Base-by-base conservation (phyloP, 2,888 invertebrate genomes). In the Leptopilina syphax region DNA sequence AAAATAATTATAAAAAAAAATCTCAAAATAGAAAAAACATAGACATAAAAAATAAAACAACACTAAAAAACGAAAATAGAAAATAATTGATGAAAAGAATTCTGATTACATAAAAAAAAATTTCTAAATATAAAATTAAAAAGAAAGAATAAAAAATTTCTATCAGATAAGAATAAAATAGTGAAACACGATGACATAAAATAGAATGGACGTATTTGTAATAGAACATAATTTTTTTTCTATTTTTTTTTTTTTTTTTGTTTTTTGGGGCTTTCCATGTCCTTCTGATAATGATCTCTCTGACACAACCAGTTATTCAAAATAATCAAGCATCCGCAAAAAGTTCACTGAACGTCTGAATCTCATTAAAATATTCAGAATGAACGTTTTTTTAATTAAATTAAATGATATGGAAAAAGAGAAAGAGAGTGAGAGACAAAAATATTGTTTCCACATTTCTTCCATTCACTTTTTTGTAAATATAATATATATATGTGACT, bases 241-340 rank as follows among this genome's bases (percentile, higher is more conserved):
- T 34, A 34, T 34, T 34, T 34, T 34, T 34, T 34, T 27, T 27
- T 27, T 18, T 18, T 18, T 18, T 57, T n/a, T n/a, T n/a, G n/a
- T 9, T 54, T 73, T 57, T 54, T 6, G 73, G 73, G 50, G 9
- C 7, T 57, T 73, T 50, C 73, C 73, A 24, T 54, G 57, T n/a
- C 54, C 54, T 73, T 41, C n/a, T 10, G n/a, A 73, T 34, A 34
- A 13, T 9, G 7, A 73, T 34, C 54, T 34, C 54, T 34, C 54
- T 57, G 54, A 57, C 27, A 34, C 73, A 57, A 54, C 34, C 27
- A 34, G 57, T 34, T 57, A 65, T 65, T 65, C 13, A 41, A 65
- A 65, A 41, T 65, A 41, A 34, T 65, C 41, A 34, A 65, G n/a
- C 70, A 70, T 70, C 50, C 70, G 54, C 73, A 57, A 60, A 73